Evolutionary conservation across 2,888 invertebrate species (phyloP).

Genomic region (Drosophila pseudotakahashii): DNA sequence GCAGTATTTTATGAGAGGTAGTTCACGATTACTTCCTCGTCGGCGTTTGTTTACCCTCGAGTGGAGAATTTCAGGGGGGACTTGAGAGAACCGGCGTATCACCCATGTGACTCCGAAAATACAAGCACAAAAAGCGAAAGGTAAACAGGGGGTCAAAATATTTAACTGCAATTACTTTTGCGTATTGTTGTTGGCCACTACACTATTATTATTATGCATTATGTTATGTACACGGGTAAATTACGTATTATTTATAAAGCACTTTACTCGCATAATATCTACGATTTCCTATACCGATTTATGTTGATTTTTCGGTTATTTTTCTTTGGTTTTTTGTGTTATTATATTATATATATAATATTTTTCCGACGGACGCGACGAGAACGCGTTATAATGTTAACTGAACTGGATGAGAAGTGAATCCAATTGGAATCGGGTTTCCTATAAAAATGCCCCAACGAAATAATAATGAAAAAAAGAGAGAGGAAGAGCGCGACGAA

Average conservation of each 20-base stretch:
- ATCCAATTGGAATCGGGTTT: conserved; percentile 44
- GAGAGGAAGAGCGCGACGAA: conserved; percentile 11
- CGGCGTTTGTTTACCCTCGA: conserved; percentile 25
- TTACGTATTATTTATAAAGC: conserved; percentile 53
- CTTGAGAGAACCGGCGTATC: conserved; percentile 16
- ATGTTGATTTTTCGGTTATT: not conserved
- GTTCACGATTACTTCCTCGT: conserved; percentile 20
- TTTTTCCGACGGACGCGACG: conserved; percentile 56
- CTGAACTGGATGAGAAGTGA: conserved; percentile 60
- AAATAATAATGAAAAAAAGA: conserved; percentile 7
- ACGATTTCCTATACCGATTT: conserved; percentile 15
- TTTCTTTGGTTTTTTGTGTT: conserved; percentile 11
- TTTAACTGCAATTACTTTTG: conserved; percentile 34
- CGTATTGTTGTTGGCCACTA: conserved; percentile 27
- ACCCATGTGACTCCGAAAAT: conserved; percentile 34
- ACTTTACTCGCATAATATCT: conserved; percentile 25
- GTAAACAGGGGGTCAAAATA: conserved; percentile 19
- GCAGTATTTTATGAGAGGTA: conserved; percentile 2
- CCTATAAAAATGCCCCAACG: conserved; percentile 67
- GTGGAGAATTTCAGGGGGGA: not conserved
- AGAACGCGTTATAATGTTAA: conserved; percentile 74
- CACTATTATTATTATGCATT: conserved; percentile 28
- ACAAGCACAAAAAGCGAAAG: conserved; percentile 39
- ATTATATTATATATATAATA: conserved; percentile 27
- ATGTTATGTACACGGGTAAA: conserved; percentile 17